Evolutionary conservation across 1,140 invertebrate species (phyloP).

Genomic region (Brachystomella parvula): DNA sequence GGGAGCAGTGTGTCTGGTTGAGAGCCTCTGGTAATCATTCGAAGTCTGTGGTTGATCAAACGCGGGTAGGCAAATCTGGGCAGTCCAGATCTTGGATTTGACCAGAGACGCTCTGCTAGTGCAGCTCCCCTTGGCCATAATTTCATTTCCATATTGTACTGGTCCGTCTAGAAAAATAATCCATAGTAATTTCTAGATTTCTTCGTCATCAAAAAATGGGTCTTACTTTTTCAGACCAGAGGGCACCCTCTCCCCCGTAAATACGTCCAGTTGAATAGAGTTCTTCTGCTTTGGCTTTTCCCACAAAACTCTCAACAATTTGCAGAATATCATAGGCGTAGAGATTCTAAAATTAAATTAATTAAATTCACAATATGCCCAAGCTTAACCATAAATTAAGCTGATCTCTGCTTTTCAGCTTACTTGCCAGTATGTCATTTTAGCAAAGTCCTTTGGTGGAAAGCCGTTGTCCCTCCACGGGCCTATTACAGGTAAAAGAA

Average conservation of each 20-base stretch:
- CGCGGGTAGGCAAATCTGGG: constrained; percentile 35
- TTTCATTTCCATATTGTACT: constrained; percentile 38
- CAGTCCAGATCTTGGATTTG: constrained; percentile 37
- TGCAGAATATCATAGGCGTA: constrained; percentile 34
- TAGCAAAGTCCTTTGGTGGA: not conserved
- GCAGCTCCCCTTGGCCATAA: constrained; percentile 40
- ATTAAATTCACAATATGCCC: constrained; percentile 1
- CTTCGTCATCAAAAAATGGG: not conserved
- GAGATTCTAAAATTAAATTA: constrained; percentile 23
- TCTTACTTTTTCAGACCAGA: constrained; percentile 44
- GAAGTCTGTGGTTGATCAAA: constrained; percentile 39
- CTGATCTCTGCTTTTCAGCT: too few relatives aligned
- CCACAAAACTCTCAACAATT: constrained; percentile 32
- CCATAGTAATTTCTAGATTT: not conserved
- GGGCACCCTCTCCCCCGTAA: constrained; percentile 27
- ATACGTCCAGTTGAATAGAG: constrained; percentile 20
- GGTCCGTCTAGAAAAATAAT: constrained; percentile 27
- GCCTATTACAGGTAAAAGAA: not conserved
- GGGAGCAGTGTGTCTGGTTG: constrained; percentile 40
- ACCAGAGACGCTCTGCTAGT: constrained; percentile 41
- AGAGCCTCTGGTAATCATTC: constrained; percentile 39
- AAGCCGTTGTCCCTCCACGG: not conserved
- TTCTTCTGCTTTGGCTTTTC: constrained; percentile 21
- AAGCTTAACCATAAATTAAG: not conserved
- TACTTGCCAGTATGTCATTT: not conserved